Evolutionary conservation across 2,888 invertebrate species (phyloP).

Genomic region (Blastobasis adustella): DNA sequence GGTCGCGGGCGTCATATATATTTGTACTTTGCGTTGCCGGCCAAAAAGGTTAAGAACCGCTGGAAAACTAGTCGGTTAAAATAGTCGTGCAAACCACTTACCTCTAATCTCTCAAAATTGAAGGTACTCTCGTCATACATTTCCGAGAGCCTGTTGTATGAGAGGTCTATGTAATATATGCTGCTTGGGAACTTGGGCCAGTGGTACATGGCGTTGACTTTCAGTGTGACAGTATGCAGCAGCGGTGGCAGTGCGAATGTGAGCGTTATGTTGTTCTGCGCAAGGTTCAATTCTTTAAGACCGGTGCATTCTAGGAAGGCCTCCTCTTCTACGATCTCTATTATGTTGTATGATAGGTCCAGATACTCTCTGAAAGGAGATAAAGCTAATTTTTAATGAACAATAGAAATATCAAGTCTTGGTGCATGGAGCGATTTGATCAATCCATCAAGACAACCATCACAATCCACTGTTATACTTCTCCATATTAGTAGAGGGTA

Average conservation of each 20-base stretch:
- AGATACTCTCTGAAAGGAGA: conserved; percentile 51
- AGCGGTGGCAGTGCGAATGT: conserved; percentile 51
- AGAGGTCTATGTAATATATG: conserved; percentile 59
- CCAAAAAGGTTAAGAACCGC: not conserved
- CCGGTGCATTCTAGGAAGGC: conserved; percentile 47
- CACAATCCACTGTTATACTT: not conserved
- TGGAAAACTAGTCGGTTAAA: no score
- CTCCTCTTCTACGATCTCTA: conserved; percentile 58
- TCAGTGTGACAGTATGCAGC: conserved; percentile 53
- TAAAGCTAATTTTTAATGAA: not conserved
- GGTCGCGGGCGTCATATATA: not conserved
- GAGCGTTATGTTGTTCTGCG: conserved; percentile 61
- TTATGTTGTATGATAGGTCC: conserved; percentile 62
- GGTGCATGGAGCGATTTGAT: not conserved
- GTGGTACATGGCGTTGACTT: conserved; percentile 54
- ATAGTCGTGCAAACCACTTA: conserved; percentile 19
- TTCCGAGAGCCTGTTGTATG: conserved; percentile 52
- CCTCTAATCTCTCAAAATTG: conserved; percentile 58
- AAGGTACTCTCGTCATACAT: conserved; percentile 45
- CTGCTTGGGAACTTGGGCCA: conserved; percentile 60
- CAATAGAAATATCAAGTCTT: no score
- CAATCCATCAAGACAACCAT: not conserved
- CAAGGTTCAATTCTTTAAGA: conserved; percentile 61
- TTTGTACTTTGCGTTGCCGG: not conserved
- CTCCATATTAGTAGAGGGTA: not conserved